Evolutionary conservation across 2,888 invertebrate genomes (phyloP).

Genomic region (Drosophila pseudotalamancana): DNA sequence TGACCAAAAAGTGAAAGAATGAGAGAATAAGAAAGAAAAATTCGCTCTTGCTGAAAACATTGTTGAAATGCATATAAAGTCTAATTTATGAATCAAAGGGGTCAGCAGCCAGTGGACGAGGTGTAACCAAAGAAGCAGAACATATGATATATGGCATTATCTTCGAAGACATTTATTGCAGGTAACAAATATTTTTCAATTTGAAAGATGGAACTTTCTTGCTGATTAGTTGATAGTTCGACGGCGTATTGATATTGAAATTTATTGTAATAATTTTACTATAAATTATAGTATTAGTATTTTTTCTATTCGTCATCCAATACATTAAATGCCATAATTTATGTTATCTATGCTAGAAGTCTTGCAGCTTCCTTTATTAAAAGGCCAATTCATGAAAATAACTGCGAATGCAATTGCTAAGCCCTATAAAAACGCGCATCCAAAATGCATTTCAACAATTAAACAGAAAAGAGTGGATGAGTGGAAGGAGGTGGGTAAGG

Average conservation of each 20-base stretch:
- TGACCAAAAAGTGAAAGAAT: conserved; percentile 12
- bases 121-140: neutral
- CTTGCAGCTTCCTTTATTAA: no score
- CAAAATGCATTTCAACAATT: conserved; percentile 67
- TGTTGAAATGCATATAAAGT: conserved; percentile 47
- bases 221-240: no score
- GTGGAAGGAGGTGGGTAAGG: neutral
- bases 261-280: no score
- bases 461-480: conserved; percentile 28
- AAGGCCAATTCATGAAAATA: conserved; percentile 30
- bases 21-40: neutral
- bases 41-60: neutral
- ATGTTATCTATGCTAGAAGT: no score
- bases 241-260: no score
- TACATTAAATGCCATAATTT: no score
- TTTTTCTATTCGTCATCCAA: no score
- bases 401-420: conserved; percentile 7
- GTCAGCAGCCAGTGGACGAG: neutral
- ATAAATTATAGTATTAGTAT: no score
- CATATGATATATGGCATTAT: conserved; percentile 4
- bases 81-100: conserved; percentile 59
- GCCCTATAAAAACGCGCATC: conserved; percentile 14
- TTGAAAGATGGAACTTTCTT: no score
- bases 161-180: neutral
- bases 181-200: no score